A percentile compares a stretch with the other conserved stretches of the same genome.
Conservation (phyloP, 2,888 invertebrate species). For the Microctonus brassicae region DNA sequence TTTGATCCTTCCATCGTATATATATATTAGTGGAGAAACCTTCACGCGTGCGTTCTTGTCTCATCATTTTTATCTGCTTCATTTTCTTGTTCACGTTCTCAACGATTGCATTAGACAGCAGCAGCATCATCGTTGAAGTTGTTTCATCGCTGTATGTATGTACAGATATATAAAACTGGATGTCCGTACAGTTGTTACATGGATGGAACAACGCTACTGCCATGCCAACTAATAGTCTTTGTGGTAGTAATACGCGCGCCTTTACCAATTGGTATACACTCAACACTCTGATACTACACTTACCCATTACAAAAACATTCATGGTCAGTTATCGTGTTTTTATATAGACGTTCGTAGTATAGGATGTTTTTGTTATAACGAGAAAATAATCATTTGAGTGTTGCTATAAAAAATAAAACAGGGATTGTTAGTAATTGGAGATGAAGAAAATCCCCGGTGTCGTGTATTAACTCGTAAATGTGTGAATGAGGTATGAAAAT, state of each 20-base stretch:
- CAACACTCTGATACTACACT: constrained; percentile 35
- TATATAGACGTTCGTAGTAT: constrained; percentile 21
- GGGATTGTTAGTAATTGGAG: not conserved
- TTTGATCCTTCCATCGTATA: not conserved
- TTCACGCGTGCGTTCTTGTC: constrained; percentile 33
- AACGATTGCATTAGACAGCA: constrained; percentile 51
- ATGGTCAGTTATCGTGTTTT: constrained; percentile 28
- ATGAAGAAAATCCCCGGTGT: not conserved
- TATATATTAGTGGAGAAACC: not conserved
- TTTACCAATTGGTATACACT: constrained; percentile 40
- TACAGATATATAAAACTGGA: not conserved
- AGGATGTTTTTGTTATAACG: constrained; percentile 13
- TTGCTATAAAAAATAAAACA: constrained; percentile 5
- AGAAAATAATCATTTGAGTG: constrained; percentile 17
- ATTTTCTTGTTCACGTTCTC: constrained; percentile 48
- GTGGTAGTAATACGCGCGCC: constrained; percentile 4
- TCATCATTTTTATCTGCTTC: constrained; percentile 39
- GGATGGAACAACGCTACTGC: not conserved
- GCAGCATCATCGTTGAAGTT: constrained; percentile 20
- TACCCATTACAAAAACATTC: constrained; percentile 18
- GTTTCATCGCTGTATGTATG: not conserved
- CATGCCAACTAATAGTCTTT: constrained; percentile 2
- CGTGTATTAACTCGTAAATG: constrained; percentile 14
- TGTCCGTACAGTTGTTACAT: constrained; percentile 14
- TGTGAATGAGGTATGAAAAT: constrained; percentile 15